Percentiles rank a stretch among this genome's conserved stretches.
phyloP scores from a whole-genome alignment of 2,113 vertebrate genomes.

The Sceloporus tristichus region DNA sequence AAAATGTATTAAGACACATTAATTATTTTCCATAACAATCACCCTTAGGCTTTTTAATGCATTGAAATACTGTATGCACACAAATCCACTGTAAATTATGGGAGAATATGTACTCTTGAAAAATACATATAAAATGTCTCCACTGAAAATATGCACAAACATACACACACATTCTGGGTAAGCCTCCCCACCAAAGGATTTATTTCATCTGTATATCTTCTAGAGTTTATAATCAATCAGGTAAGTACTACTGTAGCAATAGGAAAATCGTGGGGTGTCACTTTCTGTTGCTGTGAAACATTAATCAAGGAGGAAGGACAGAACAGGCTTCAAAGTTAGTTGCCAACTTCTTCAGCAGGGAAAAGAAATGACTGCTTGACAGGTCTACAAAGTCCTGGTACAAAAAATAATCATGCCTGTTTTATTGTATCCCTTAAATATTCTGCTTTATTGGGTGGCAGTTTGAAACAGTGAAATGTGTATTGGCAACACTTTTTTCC shows the following conservation, averaged over 20 bases:
- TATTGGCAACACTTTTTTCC: conserved; percentile 34
- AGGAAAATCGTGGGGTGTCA: conserved; percentile 28
- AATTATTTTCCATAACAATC: too few species aligned
- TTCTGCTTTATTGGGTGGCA: conserved; percentile 71
- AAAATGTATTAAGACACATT: too few species aligned
- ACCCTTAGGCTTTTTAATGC: too few species aligned
- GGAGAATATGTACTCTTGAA: too few species aligned
- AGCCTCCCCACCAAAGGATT: background rate
- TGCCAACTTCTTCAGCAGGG: conserved; percentile 58
- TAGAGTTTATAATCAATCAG: conserved; percentile 38
- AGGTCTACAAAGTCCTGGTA: conserved; percentile 69
- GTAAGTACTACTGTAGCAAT: conserved; percentile 37
- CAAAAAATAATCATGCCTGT: conserved; percentile 67
- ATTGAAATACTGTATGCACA: too few species aligned
- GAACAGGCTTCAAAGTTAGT: conserved; percentile 61
- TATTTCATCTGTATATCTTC: conserved; percentile 9
- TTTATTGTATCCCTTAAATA: conserved; percentile 65
- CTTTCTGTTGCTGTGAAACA: conserved; percentile 50
- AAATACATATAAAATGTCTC: too few species aligned
- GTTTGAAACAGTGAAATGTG: conserved; percentile 53
- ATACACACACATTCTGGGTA: too few species aligned
- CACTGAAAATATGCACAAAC: too few species aligned
- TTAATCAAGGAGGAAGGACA: conserved; percentile 46
- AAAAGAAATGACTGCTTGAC: conserved; percentile 71
- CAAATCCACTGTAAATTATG: too few species aligned